Evolutionary conservation across 2,797 vertebrate genomes (phyloP).

Genomic region (Brachymystax lenok): DNA sequence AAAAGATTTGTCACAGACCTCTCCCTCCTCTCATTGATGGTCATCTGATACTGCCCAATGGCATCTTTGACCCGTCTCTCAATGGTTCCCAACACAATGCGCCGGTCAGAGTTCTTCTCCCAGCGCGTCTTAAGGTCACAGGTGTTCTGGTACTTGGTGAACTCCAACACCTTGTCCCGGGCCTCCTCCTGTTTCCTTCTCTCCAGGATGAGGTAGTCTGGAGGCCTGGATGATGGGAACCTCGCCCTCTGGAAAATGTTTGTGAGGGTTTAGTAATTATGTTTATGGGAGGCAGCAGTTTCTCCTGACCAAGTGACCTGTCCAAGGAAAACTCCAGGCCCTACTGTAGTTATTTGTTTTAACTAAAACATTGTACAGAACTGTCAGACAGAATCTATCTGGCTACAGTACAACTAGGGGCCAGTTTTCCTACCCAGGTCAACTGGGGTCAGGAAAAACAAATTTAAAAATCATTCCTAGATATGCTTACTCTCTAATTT

Average conservation of each 20-base stretch:
- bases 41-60: slow-evolving; percentile 65
- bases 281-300: not conserved
- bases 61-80: slow-evolving; percentile 63
- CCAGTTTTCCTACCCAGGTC: no score
- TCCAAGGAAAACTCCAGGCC: not conserved
- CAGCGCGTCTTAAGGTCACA: slow-evolving; percentile 60
- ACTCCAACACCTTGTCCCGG: slow-evolving; percentile 56
- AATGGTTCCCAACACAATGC: slow-evolving; percentile 54
- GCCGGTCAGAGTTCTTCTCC: slow-evolving; percentile 65
- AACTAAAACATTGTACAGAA: not conserved
- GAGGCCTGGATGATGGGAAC: slow-evolving; percentile 28
- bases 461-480: no score
- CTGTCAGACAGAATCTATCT: not conserved
- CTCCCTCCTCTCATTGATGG: slow-evolving; percentile 72
- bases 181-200: slow-evolving; percentile 55
- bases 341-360: not conserved
- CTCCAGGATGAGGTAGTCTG: slow-evolving; percentile 52
- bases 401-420: not conserved
- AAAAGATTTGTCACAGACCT: slow-evolving; percentile 68
- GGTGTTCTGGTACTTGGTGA: slow-evolving; percentile 61
- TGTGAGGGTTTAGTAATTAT: not conserved
- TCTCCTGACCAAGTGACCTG: not conserved
- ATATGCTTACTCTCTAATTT: no score
- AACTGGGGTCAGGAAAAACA: no score
- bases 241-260: slow-evolving; percentile 68